These are phyloP conservation scores for Lycophotia porphyrea DNA, from an alignment of 2,888 invertebrate genomes.

Conservation along the genomic window DNA sequence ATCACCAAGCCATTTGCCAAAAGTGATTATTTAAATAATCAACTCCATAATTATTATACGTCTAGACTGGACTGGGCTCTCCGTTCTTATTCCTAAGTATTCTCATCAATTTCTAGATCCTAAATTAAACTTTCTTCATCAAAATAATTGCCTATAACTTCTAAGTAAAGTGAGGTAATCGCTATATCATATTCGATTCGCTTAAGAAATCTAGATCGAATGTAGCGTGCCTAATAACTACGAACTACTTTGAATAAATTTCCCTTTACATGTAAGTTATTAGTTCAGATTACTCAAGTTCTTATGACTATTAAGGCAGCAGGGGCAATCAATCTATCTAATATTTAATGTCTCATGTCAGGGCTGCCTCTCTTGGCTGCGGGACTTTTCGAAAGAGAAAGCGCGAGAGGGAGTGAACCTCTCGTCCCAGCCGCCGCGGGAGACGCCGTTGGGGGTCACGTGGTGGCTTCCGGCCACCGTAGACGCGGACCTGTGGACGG, in stretches of 20 bases:
- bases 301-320: slow-evolving; percentile 29
- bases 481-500: too few relatives aligned
- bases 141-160: not conserved
- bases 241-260: not conserved
- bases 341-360: slow-evolving; percentile 34
- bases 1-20: not conserved
- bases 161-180: not conserved
- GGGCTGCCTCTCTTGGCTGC: slow-evolving; percentile 37
- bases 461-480: too few relatives aligned
- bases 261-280: slow-evolving; percentile 11
- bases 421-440: too few relatives aligned
- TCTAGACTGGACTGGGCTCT: not conserved
- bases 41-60: not conserved
- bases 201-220: not conserved
- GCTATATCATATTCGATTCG: not conserved
- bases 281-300: slow-evolving; percentile 35
- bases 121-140: not conserved
- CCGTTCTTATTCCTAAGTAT: not conserved
- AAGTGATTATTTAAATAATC: not conserved
- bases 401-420: too few relatives aligned
- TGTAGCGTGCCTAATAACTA: not conserved
- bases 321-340: slow-evolving; percentile 57
- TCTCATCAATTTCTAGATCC: not conserved
- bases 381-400: too few relatives aligned
- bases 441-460: too few relatives aligned